Conservation (phyloP, 2,888 invertebrate genomes). For the Coremacera marginata region DNA sequence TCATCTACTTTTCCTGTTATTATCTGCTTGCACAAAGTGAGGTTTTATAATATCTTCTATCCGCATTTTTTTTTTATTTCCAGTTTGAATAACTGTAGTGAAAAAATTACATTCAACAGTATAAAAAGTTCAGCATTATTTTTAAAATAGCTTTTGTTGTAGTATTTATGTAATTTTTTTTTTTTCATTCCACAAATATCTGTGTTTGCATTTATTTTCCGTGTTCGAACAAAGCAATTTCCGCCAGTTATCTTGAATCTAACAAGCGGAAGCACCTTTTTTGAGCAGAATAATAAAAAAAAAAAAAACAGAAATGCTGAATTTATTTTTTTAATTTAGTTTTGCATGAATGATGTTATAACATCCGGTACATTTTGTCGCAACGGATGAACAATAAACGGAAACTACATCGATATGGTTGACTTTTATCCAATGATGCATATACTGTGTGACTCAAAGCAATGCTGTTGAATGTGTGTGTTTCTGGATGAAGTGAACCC, state of each 20-base stretch:
- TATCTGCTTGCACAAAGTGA: background rate
- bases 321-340: background rate
- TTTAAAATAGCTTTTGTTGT: slow-evolving; percentile 8
- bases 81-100: background rate
- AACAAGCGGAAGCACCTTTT: slow-evolving; percentile 29
- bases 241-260: slow-evolving; percentile 25
- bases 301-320: background rate
- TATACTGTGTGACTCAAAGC: too few species aligned
- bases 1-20: background rate
- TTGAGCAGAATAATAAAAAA: background rate
- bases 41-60: background rate
- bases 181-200: background rate
- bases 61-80: background rate
- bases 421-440: too few species aligned
- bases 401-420: background rate
- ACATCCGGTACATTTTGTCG: slow-evolving; percentile 23
- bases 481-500: too few species aligned
- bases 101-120: background rate
- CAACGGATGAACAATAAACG: slow-evolving; percentile 12
- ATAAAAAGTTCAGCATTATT: slow-evolving; percentile 19
- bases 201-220: slow-evolving; percentile 13
- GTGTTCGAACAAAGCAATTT: slow-evolving; percentile 29
- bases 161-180: background rate
- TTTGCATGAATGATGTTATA: slow-evolving; percentile 19
- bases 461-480: too few species aligned